Percentiles rank a stretch among this genome's conserved stretches.
These are phyloP conservation scores for Hippocampus mohnikei DNA, from an alignment of 2,113 vertebrate genomes.

Conservation along the genomic window DNA sequence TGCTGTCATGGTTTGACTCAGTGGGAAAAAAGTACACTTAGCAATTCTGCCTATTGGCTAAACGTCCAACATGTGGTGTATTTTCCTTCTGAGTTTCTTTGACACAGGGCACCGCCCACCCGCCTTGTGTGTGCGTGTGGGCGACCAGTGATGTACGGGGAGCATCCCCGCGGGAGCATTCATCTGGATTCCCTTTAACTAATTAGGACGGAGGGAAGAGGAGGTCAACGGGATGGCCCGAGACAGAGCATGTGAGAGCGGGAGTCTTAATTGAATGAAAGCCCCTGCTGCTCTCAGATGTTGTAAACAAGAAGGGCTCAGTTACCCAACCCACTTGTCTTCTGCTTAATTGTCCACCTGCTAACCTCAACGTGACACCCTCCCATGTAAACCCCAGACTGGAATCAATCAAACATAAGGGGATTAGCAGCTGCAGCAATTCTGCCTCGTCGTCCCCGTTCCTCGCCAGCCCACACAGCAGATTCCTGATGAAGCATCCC, in stretches of 20 bases:
- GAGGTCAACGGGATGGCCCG: constrained; percentile 32
- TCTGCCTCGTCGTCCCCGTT: constrained; percentile 1
- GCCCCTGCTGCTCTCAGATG: constrained; percentile 43
- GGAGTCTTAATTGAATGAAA: constrained; percentile 66
- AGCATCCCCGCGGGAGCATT: constrained; percentile 50
- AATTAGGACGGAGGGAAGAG: constrained; percentile 51
- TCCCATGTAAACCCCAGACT: neutral
- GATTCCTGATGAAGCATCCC: constrained; percentile 64
- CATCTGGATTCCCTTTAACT: constrained; percentile 55
- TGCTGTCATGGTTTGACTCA: constrained; percentile 13
- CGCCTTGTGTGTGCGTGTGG: constrained; percentile 9
- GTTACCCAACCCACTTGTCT: constrained; percentile 25
- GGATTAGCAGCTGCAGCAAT: neutral
- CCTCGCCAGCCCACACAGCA: constrained; percentile 47
- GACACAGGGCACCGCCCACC: constrained; percentile 12
- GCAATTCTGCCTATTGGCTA: constrained; percentile 18
- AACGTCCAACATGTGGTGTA: constrained; percentile 16
- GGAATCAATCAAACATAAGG: constrained; percentile 1
- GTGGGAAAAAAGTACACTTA: constrained; percentile 20
- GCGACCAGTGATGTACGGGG: constrained; percentile 30
- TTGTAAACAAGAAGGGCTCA: constrained; percentile 50
- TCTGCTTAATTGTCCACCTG: constrained; percentile 24
- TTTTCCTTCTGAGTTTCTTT: constrained; percentile 22
- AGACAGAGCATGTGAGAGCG: constrained; percentile 46
- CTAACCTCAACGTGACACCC: constrained; percentile 20